phyloP scores from a whole-genome alignment of 1,140 invertebrate genomes.

The Aphelinus atriplicis region DNA sequence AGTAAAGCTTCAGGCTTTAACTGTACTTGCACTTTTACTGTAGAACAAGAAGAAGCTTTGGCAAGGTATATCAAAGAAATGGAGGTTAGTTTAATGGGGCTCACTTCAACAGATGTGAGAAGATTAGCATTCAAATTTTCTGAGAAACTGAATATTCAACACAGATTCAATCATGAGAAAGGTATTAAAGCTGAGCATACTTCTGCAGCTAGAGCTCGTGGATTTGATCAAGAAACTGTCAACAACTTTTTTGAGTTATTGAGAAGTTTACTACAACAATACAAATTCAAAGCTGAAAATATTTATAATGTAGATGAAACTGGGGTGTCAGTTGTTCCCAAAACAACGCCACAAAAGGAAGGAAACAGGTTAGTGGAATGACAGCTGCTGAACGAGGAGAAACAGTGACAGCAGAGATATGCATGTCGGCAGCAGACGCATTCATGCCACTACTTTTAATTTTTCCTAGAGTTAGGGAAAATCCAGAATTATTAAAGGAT shows the following conservation, averaged over 20 bases:
- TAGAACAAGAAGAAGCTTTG: too few species aligned
- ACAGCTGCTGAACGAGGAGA: constrained; percentile 50
- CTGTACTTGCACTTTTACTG: too few species aligned
- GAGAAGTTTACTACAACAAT: neutral
- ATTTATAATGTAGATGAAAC: neutral
- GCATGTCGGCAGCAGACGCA: constrained; percentile 53
- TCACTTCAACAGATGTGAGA: constrained; percentile 4
- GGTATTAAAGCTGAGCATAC: constrained; percentile 24
- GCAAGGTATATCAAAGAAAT: too few species aligned
- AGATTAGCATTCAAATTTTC: constrained; percentile 2
- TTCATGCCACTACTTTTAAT: constrained; percentile 58
- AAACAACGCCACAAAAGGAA: constrained; percentile 29
- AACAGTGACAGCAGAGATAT: constrained; percentile 56
- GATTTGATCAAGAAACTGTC: constrained; percentile 13
- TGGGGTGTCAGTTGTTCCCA: constrained; percentile 7
- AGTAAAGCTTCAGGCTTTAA: too few species aligned
- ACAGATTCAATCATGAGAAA: constrained; percentile 13
- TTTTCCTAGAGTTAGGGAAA: constrained; percentile 53
- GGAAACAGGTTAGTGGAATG: constrained; percentile 46
- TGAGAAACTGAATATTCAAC: neutral
- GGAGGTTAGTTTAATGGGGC: neutral
- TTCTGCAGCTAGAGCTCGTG: constrained; percentile 2
- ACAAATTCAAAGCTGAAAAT: neutral
- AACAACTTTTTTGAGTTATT: constrained; percentile 14
- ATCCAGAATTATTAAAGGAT: constrained; percentile 44